Evolutionary conservation across 2,797 vertebrate species (phyloP).

Genomic region (Poeciliopsis paucimaculata): DNA sequence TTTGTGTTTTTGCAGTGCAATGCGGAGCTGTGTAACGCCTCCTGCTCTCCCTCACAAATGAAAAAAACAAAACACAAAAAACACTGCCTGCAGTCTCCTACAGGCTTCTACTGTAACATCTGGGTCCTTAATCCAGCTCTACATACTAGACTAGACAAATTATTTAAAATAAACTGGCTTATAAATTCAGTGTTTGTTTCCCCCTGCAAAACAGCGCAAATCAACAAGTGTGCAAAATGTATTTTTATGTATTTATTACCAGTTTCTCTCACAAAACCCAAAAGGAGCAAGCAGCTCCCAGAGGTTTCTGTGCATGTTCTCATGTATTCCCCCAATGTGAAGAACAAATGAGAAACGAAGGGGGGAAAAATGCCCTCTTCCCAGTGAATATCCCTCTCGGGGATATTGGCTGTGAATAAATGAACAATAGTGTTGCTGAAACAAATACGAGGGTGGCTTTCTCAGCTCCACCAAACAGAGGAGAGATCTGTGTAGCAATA

Average conservation of each 20-base stretch:
- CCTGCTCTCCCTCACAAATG: not conserved
- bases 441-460: constrained; percentile 41
- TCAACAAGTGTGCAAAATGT: constrained; percentile 34
- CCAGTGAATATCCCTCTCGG: constrained; percentile 3
- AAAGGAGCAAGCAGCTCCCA: constrained; percentile 14
- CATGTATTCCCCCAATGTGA: not conserved
- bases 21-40: not conserved
- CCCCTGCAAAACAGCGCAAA: constrained; percentile 33
- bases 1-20: too few relatives aligned
- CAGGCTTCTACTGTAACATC: not conserved
- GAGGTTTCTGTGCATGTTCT: not conserved
- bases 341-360: constrained; percentile 14
- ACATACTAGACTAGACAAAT: not conserved
- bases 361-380: constrained; percentile 1
- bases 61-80: too few relatives aligned
- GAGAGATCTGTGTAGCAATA: constrained; percentile 41
- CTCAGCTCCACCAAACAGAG: constrained; percentile 49
- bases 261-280: constrained; percentile 38
- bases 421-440: constrained; percentile 45
- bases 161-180: constrained; percentile 1
- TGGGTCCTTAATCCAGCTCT: too few relatives aligned
- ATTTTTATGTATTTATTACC: constrained; percentile 56
- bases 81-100: not conserved
- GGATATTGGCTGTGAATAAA: constrained; percentile 19
- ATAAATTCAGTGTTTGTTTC: constrained; percentile 14